Conservation (phyloP, 2,797 vertebrate genomes). For the Hirundo rustica region DNA sequence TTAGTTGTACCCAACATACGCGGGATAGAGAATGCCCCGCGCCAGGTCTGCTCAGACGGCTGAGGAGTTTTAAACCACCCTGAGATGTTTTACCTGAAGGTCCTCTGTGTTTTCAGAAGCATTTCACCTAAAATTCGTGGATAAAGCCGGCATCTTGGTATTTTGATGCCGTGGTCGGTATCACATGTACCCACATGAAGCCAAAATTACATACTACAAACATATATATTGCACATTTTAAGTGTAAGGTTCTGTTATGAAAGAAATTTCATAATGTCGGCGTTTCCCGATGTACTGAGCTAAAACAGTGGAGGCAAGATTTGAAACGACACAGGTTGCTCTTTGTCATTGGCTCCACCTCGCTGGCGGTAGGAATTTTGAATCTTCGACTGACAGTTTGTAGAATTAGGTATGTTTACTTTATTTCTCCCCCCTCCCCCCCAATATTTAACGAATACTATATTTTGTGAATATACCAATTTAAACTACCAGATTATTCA, state of each 20-base stretch:
- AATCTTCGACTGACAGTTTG: rapidly evolving
- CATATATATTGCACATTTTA: rapidly evolving
- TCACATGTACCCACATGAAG: rapidly evolving
- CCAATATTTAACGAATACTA: neutral
- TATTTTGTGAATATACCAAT: neutral
- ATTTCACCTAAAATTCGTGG: neutral
- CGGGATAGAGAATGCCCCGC: rapidly evolving
- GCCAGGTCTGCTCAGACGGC: rapidly evolving
- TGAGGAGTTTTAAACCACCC: neutral
- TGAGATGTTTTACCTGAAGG: neutral
- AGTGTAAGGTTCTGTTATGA: too few species aligned
- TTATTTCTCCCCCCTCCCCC: neutral
- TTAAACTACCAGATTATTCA: neutral
- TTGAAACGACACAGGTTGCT: neutral
- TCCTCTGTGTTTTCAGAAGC: neutral
- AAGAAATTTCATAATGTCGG: neutral
- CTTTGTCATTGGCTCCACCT: neutral
- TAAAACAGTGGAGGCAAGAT: neutral
- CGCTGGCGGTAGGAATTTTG: neutral
- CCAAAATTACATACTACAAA: neutral
- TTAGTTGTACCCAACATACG: neutral
- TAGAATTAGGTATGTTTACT: neutral
- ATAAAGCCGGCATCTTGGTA: rapidly evolving
- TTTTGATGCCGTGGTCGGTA: neutral
- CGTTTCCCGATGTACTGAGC: neutral